Percentiles rank a stretch among this genome's conserved stretches.
These are phyloP conservation scores for Melangyna quadrimaculata DNA, from an alignment of 2,888 invertebrate species.

Conservation along the genomic window DNA sequence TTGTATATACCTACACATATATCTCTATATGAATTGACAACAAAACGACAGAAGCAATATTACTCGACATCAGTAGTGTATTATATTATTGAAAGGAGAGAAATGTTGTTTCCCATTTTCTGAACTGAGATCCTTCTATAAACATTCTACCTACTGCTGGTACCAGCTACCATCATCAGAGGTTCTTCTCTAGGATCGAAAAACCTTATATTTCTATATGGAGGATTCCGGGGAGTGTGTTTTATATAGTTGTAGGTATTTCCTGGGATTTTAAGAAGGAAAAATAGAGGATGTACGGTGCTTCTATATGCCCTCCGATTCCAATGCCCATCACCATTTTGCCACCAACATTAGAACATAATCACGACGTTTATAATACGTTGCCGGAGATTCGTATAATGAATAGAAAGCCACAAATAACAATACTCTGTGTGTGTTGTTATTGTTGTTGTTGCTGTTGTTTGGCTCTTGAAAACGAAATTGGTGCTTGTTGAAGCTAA, in stretches of 20 bases:
- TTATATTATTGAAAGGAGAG: conserved; percentile 55
- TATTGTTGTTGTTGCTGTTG: neutral
- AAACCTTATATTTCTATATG: too few relatives aligned
- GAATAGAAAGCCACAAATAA: conserved; percentile 62
- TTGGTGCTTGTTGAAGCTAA: conserved; percentile 54
- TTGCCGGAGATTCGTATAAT: conserved; percentile 53
- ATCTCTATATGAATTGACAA: conserved; percentile 32
- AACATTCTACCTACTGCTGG: neutral
- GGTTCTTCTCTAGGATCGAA: too few relatives aligned
- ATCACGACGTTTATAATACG: conserved; percentile 59
- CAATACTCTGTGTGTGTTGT: too few relatives aligned
- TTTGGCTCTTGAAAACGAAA: conserved; percentile 44
- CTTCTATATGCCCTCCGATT: neutral
- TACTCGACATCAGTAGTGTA: conserved; percentile 36
- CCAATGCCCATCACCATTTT: neutral
- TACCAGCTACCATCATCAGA: neutral
- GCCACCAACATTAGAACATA: conserved; percentile 55
- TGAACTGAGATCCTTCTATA: conserved; percentile 5
- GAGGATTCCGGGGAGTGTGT: neutral
- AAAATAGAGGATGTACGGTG: neutral
- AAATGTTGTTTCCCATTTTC: conserved; percentile 46
- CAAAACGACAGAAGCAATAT: conserved; percentile 49
- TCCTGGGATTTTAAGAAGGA: conserved; percentile 6
- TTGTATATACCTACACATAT: neutral
- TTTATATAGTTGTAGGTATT: too few relatives aligned